These are phyloP conservation scores for Rhabdomys dilectus DNA, from an alignment of 2,113 vertebrate genomes.

Conservation along the genomic window DNA sequence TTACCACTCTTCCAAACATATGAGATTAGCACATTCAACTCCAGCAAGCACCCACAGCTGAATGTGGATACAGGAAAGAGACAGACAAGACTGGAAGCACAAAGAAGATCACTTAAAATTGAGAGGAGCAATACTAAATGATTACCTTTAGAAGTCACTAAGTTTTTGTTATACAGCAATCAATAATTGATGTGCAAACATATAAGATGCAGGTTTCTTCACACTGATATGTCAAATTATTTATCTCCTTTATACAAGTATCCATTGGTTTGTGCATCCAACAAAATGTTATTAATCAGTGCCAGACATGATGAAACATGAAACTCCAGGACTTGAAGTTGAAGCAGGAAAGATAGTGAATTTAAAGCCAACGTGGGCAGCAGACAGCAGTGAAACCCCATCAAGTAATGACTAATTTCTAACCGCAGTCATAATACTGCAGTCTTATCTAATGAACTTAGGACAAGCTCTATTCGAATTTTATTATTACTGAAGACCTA, in stretches of 20 bases:
- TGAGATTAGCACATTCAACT: background rate
- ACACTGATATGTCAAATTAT: background rate
- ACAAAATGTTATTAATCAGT: background rate
- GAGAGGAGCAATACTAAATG: background rate
- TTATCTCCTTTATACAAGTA: conserved; percentile 30
- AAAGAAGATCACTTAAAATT: background rate
- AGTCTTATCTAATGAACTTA: background rate
- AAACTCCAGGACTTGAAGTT: background rate
- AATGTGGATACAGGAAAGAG: background rate
- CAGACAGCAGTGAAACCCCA: background rate
- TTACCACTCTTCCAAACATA: background rate
- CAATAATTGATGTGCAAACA: background rate
- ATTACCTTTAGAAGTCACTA: background rate
- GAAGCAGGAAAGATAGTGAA: background rate
- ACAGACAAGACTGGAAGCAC: background rate
- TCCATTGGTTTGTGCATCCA: background rate
- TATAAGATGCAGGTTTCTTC: background rate
- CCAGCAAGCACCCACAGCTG: background rate
- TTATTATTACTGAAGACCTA: conserved; percentile 26
- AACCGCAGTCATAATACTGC: background rate
- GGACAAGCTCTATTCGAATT: background rate
- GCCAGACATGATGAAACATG: background rate
- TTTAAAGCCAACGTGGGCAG: background rate
- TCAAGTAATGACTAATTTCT: background rate
- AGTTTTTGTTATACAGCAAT: conserved; percentile 10